Conservation (phyloP, 2,797 vertebrate species). For the Labroides dimidiatus region DNA sequence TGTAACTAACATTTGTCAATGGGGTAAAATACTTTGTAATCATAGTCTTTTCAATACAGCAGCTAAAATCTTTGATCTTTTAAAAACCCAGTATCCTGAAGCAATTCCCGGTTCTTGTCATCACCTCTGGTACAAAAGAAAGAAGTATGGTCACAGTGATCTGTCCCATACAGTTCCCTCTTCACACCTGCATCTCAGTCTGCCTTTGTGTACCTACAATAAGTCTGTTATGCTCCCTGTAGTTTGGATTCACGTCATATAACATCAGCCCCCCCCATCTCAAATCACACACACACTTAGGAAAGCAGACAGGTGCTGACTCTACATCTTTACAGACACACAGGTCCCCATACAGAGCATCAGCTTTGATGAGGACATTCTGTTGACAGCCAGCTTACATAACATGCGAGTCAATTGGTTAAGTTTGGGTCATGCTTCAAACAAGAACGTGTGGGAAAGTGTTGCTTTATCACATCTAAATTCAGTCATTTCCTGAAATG, state of each 20-base stretch:
- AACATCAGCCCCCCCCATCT: background rate
- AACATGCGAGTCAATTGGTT: background rate
- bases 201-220: too few relatives aligned
- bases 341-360: background rate
- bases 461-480: background rate
- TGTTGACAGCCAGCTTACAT: background rate
- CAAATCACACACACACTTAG: background rate
- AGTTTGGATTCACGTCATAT: slow-evolving; percentile 3
- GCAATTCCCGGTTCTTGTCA: too few relatives aligned
- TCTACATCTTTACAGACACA: background rate
- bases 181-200: background rate
- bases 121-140: background rate
- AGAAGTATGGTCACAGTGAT: slow-evolving; percentile 8
- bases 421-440: background rate
- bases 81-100: too few relatives aligned
- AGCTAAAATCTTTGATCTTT: too few relatives aligned
- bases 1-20: background rate
- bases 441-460: background rate
- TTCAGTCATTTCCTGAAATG: background rate
- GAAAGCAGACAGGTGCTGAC: background rate
- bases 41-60: background rate
- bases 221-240: background rate
- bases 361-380: background rate
- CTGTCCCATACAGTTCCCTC: background rate
- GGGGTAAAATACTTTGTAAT: background rate